These are phyloP conservation scores for Dynastes grantii DNA, from an alignment of 2,888 invertebrate genomes.

Conservation along the genomic window DNA sequence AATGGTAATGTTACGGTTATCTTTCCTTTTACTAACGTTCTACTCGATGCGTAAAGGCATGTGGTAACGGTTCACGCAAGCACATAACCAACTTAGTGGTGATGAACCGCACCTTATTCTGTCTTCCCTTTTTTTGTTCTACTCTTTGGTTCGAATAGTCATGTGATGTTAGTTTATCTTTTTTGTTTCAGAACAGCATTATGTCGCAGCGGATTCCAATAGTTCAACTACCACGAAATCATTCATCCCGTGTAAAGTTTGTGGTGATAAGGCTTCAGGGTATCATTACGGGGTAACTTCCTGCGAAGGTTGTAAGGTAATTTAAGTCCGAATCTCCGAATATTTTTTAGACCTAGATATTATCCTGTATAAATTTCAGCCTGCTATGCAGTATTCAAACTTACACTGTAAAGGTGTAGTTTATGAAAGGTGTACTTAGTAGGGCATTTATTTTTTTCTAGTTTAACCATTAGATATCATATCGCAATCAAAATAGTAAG, in stretches of 20 bases:
- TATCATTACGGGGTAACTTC: slow-evolving; percentile 99
- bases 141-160: slow-evolving; percentile 5
- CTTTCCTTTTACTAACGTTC: slow-evolving; percentile 56
- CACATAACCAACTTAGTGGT: slow-evolving; percentile 50
- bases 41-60: slow-evolving; percentile 51
- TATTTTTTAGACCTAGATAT: no score
- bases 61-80: slow-evolving; percentile 57
- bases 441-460: no score
- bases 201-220: slow-evolving; percentile 86
- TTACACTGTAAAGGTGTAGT: no score
- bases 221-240: slow-evolving; percentile 86
- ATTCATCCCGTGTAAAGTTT: slow-evolving; percentile 96
- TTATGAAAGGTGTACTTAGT: no score
- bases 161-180: slow-evolving; percentile 21
- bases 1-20: slow-evolving; percentile 60
- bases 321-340: neutral
- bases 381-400: no score
- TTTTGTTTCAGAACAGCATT: slow-evolving; percentile 77
- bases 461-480: no score
- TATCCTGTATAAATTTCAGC: no score
- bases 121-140: slow-evolving; percentile 25
- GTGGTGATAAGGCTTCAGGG: slow-evolving; percentile 95
- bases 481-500: no score
- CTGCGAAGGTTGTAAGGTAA: slow-evolving; percentile 98
- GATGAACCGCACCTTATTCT: slow-evolving; percentile 11